Evolutionary conservation across 1,140 invertebrate genomes (phyloP).

Genomic region (Papilio helenus): DNA sequence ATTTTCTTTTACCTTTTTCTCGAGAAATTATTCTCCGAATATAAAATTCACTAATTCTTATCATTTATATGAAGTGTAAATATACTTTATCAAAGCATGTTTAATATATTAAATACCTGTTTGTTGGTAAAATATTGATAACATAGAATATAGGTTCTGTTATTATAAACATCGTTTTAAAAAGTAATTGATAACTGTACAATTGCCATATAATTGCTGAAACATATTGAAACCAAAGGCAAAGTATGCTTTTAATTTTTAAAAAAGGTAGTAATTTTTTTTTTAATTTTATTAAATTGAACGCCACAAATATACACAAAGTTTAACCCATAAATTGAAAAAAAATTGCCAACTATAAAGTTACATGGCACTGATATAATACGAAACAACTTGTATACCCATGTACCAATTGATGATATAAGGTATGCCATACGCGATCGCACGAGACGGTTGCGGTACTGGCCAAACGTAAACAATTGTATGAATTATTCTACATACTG

Average conservation of each 20-base stretch:
- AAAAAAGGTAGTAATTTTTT: no score
- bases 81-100: neutral
- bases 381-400: conserved; percentile 62
- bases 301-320: neutral
- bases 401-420: conserved; percentile 63
- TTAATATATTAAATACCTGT: conserved; percentile 1
- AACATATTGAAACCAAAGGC: no score
- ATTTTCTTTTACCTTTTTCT: no score
- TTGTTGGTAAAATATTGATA: neutral
- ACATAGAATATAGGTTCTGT: neutral
- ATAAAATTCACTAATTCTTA: neutral
- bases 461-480: conserved; percentile 85
- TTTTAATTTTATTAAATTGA: neutral
- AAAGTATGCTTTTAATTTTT: no score
- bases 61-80: neutral
- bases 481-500: conserved; percentile 84
- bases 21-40: neutral
- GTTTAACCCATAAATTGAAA: neutral
- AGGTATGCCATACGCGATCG: conserved; percentile 56
- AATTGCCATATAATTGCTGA: neutral
- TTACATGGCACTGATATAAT: conserved; percentile 61
- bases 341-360: neutral
- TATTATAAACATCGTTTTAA: neutral
- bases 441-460: conserved; percentile 65
- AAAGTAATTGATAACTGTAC: neutral